phyloP scores from a whole-genome alignment of 2,888 invertebrate species.

The Hyposoter dolosus region DNA sequence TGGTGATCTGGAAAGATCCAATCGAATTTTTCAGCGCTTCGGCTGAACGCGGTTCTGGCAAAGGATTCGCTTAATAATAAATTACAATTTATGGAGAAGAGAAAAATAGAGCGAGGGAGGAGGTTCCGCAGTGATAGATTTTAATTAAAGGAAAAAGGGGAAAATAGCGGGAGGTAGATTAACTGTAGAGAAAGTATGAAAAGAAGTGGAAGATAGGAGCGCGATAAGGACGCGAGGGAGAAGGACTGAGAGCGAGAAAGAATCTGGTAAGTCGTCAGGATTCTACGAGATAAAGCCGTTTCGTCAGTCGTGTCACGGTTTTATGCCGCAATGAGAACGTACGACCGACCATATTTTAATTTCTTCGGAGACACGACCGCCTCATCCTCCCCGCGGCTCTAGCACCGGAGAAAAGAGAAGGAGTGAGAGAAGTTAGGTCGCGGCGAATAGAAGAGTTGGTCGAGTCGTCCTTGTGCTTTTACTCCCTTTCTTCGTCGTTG shows the following conservation, averaged over 20 bases:
- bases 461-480: constrained; percentile 54
- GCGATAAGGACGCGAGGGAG: constrained; percentile 61
- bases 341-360: constrained; percentile 84
- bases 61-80: constrained; percentile 55
- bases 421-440: constrained; percentile 31
- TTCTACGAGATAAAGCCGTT: constrained; percentile 79
- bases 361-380: constrained; percentile 80
- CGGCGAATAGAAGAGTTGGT: constrained; percentile 43
- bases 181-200: constrained; percentile 50
- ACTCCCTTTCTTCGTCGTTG: constrained; percentile 65
- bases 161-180: constrained; percentile 67
- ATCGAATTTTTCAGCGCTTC: neutral
- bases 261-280: constrained; percentile 69
- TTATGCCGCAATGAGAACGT: constrained; percentile 83
- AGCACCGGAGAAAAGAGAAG: constrained; percentile 10
- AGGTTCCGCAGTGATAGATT: constrained; percentile 61
- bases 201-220: constrained; percentile 44
- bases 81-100: constrained; percentile 16
- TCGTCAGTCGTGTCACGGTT: constrained; percentile 84
- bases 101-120: neutral
- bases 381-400: constrained; percentile 74
- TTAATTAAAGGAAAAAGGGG: constrained; percentile 64
- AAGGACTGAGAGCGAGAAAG: constrained; percentile 49
- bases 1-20: constrained; percentile 10
- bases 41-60: neutral